phyloP scores from a whole-genome alignment of 2,797 vertebrate species.

The Hypotaenidia okinawae region DNA sequence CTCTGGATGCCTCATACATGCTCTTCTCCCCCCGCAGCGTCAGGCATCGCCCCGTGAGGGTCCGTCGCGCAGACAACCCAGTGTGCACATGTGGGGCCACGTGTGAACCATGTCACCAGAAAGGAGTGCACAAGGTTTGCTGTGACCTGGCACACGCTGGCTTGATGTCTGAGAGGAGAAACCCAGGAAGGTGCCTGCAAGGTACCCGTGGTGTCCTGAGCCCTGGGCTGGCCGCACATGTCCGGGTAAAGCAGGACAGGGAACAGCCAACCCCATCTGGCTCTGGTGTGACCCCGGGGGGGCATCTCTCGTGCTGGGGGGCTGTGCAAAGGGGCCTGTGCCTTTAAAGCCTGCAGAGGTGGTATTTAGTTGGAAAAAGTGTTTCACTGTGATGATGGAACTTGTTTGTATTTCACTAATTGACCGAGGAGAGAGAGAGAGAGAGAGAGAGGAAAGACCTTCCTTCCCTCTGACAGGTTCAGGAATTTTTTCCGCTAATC shows the following conservation, averaged over 20 bases:
- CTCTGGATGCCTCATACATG: not conserved
- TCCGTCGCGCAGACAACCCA: accelerated
- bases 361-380: constrained; percentile 62
- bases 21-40: accelerated
- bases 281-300: accelerated
- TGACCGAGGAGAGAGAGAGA: not conserved
- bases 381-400: constrained; percentile 25
- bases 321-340: not conserved
- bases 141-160: accelerated
- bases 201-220: not conserved
- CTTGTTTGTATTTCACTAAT: constrained; percentile 71
- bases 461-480: constrained; percentile 69
- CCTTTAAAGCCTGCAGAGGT: constrained; percentile 38
- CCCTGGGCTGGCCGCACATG: not conserved
- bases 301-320: not conserved
- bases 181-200: not conserved
- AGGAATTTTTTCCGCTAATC: constrained; percentile 75
- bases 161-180: not conserved
- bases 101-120: not conserved
- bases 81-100: not conserved
- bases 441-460: constrained; percentile 19
- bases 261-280: accelerated
- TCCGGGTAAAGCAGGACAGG: not conserved
- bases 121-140: not conserved
- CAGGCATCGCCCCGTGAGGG: accelerated